Evolutionary conservation across 2,113 vertebrate species (phyloP).

Genomic region (Pygoscelis adeliae): DNA sequence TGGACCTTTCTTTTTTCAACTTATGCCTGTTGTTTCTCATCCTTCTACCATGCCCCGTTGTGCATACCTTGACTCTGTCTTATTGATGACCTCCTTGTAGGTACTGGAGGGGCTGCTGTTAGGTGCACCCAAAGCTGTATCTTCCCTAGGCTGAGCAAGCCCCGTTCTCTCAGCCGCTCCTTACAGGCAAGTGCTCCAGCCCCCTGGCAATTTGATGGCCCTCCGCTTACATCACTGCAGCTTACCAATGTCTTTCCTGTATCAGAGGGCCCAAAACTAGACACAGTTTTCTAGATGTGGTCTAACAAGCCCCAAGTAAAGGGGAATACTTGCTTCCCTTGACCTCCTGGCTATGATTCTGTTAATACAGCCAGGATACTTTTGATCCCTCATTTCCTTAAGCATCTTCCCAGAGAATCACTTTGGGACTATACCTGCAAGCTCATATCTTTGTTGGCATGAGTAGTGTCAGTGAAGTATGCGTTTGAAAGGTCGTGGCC

Average conservation of each 20-base stretch:
- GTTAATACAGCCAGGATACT: not conserved
- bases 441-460: not conserved
- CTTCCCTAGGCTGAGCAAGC: not conserved
- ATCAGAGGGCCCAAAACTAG: not conserved
- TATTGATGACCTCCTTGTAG: not conserved
- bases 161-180: not conserved
- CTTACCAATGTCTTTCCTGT: not conserved
- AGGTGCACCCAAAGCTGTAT: not conserved
- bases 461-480: not conserved
- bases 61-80: not conserved
- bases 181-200: not conserved
- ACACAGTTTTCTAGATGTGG: not conserved
- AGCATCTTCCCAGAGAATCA: not conserved
- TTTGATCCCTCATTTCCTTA: not conserved
- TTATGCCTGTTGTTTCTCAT: not conserved
- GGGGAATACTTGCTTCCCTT: not conserved
- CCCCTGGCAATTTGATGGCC: not conserved
- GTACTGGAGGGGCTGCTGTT: not conserved
- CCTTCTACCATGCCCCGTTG: not conserved
- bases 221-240: not conserved
- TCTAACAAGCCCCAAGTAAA: not conserved
- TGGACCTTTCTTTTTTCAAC: not conserved
- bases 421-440: not conserved
- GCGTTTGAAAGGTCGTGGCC: fast-evolving
- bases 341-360: not conserved